Evolutionary conservation across 1,140 invertebrate genomes (phyloP), one percentile per base, ranked within the genome.

Genomic region (Bathynomus jamesi): DNA sequence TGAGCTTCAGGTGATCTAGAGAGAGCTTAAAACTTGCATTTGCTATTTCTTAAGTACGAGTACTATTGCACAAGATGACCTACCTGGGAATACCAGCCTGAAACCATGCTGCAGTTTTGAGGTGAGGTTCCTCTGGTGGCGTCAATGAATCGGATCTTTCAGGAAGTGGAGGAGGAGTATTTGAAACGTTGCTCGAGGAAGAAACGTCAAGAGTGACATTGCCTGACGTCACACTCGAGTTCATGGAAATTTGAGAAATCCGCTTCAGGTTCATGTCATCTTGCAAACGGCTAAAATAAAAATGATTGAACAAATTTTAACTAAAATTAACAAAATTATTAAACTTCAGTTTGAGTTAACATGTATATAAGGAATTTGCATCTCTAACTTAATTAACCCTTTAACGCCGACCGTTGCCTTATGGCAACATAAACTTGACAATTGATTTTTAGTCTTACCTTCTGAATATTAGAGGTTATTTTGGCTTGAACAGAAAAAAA

Each of bases 1-100:
- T n/a, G n/a, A n/a, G n/a, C n/a, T n/a, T n/a, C n/a, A n/a, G n/a
- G n/a, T n/a, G n/a, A n/a, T n/a, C n/a, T n/a, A n/a, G n/a, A n/a
- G n/a, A n/a, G n/a, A n/a, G n/a, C 40, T 46, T 46, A 11, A 46
- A 46, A 46, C 40, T 11, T 11, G 10, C 40, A 10, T 46, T 46
- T 46, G 40, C 40, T 11, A 11, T n/a, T 46, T 46, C n/a, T 46
- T 46, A 11, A 46, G 40, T n/a, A 46, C n/a, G n/a, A n/a, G n/a
- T n/a, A n/a, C n/a, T n/a, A n/a, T n/a, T n/a, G n/a, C n/a, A n/a
- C n/a, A n/a, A n/a, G n/a, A n/a, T n/a, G n/a, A n/a, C 70, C 65
- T 89, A 95, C 87, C 95, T 89, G 30, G 95, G 94, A 79, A 97
- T 95, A 25, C 94, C 94, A 62, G 94, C 93, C 82, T 97, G 94